phyloP scores from a whole-genome alignment of 2,888 invertebrate species.

The Criorhina ranunculi region DNA sequence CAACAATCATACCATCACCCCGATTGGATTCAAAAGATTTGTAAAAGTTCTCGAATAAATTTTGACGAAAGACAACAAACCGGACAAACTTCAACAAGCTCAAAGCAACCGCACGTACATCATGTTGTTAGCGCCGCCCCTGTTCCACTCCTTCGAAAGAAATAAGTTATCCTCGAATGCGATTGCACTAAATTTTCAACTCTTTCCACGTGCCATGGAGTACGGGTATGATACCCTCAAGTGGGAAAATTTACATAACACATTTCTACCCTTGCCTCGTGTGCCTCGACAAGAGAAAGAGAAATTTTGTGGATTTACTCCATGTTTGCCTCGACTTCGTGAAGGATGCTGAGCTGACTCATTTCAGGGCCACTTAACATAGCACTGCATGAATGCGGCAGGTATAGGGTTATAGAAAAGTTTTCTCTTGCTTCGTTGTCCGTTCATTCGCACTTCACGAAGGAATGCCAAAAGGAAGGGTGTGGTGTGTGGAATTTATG shows the following conservation, averaged over 20 bases:
- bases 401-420: conserved; percentile 58
- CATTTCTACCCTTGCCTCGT: conserved; percentile 24
- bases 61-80: conserved; percentile 65
- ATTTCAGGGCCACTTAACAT: conserved; percentile 75
- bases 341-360: conserved; percentile 72
- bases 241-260: conserved; percentile 66
- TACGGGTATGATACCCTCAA: conserved; percentile 14
- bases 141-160: conserved; percentile 31
- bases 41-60: conserved; percentile 67
- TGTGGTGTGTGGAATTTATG: conserved; percentile 71
- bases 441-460: conserved; percentile 24
- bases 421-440: conserved; percentile 39
- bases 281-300: not conserved
- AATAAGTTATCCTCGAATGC: conserved; percentile 65
- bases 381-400: conserved; percentile 50
- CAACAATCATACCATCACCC: conserved; percentile 36
- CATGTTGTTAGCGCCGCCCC: not conserved
- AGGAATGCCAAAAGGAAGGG: not conserved
- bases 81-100: not conserved
- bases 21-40: conserved; percentile 58
- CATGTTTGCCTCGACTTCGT: conserved; percentile 1
- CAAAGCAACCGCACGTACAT: conserved; percentile 9
- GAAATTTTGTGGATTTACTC: conserved; percentile 10
- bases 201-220: conserved; percentile 32
- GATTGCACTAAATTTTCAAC: conserved; percentile 65